phyloP scores from a whole-genome alignment of 2,888 invertebrate species.

The Junonia oenone region DNA sequence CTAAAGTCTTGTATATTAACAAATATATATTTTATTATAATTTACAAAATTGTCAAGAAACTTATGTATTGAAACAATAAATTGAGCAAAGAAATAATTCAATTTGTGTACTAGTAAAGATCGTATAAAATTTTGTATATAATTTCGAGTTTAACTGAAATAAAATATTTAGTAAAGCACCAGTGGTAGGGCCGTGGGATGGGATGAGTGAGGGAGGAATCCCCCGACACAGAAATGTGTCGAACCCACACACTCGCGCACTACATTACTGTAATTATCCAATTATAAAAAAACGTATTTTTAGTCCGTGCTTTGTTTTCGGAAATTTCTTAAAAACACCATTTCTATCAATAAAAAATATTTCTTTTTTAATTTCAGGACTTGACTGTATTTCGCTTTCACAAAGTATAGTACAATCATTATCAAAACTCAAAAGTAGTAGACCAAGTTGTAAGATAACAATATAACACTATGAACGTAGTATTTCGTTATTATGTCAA shows the following conservation, averaged over 20 bases:
- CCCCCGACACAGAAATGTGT: slow-evolving; percentile 56
- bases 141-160: neutral
- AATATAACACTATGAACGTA: neutral
- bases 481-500: slow-evolving; percentile 2
- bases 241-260: slow-evolving; percentile 58
- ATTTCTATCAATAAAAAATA: neutral
- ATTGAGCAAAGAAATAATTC: neutral
- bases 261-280: slow-evolving; percentile 76
- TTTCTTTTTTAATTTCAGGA: too few species aligned
- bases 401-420: too few species aligned
- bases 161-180: slow-evolving; percentile 17
- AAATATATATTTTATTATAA: neutral
- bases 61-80: neutral
- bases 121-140: neutral
- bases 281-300: slow-evolving; percentile 56
- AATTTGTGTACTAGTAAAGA: too few species aligned
- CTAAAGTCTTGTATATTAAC: neutral
- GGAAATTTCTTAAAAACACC: slow-evolving; percentile 1
- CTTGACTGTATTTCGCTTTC: too few species aligned
- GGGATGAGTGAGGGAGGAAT: slow-evolving; percentile 28
- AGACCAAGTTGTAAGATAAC: too few species aligned
- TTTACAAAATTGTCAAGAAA: neutral
- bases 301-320: slow-evolving; percentile 9
- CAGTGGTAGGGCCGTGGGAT: slow-evolving; percentile 19
- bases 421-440: too few species aligned